These are phyloP conservation scores for Lathronympha strigana DNA, from an alignment of 2,888 invertebrate species.

Conservation along the genomic window DNA sequence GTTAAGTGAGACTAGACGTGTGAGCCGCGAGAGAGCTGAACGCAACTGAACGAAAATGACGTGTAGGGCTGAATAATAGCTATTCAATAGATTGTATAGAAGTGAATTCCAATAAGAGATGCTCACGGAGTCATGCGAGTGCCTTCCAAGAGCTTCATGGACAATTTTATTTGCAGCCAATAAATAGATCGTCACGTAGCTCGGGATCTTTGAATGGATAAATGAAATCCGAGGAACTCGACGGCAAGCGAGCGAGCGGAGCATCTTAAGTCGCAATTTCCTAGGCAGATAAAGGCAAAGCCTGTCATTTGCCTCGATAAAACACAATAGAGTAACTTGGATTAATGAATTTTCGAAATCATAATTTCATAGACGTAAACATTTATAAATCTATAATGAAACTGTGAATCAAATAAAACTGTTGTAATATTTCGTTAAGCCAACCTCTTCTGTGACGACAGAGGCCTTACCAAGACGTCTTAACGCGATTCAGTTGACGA, in stretches of 20 bases:
- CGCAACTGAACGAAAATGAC: slow-evolving; percentile 49
- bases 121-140: slow-evolving; percentile 57
- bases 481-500: too few species aligned
- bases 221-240: slow-evolving; percentile 31
- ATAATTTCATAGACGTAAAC: neutral
- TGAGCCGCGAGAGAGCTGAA: slow-evolving; percentile 47
- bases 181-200: slow-evolving; percentile 47
- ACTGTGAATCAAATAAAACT: neutral
- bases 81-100: slow-evolving; percentile 50
- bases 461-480: too few species aligned
- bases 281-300: slow-evolving; percentile 6
- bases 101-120: slow-evolving; percentile 58
- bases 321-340: neutral
- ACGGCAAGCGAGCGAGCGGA: slow-evolving; percentile 1
- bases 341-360: neutral
- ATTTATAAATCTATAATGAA: neutral
- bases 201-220: slow-evolving; percentile 28
- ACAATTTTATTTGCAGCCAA: slow-evolving; percentile 65
- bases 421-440: slow-evolving; percentile 20
- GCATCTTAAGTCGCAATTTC: slow-evolving; percentile 15
- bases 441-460: neutral
- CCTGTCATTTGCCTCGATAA: neutral
- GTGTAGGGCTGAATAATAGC: slow-evolving; percentile 25
- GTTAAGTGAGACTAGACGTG: slow-evolving; percentile 44
- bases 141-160: slow-evolving; percentile 54